phyloP scores from a whole-genome alignment of 2,797 vertebrate genomes.

The Botia almorhae region DNA sequence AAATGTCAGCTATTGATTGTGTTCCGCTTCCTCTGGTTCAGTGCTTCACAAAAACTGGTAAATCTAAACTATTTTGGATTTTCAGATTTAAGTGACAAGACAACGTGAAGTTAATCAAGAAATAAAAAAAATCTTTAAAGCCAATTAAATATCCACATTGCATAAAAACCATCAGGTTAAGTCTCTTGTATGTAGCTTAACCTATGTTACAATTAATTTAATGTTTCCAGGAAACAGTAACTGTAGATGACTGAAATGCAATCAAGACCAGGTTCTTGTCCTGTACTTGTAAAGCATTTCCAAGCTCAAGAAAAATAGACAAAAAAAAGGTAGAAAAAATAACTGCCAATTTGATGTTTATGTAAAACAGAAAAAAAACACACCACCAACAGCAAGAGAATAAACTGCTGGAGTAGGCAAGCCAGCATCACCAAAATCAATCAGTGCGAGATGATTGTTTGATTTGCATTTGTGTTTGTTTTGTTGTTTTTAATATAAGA shows the following conservation, averaged over 20 bases:
- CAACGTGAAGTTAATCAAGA: constrained; percentile 28
- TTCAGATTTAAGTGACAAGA: constrained; percentile 34
- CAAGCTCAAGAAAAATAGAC: constrained; percentile 33
- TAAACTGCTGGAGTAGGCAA: constrained; percentile 57
- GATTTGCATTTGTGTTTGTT: not conserved
- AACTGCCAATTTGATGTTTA: constrained; percentile 60
- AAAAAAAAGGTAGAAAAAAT: constrained; percentile 18
- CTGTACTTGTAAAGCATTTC: constrained; percentile 53
- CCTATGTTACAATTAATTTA: not conserved
- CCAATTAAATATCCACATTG: constrained; percentile 14
- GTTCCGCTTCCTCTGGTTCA: not conserved
- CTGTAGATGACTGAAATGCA: constrained; percentile 63
- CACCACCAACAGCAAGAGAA: constrained; percentile 63
- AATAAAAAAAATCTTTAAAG: constrained; percentile 11
- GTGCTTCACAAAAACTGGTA: constrained; percentile 58
- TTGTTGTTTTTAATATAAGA: constrained; percentile 23
- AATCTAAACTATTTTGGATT: constrained; percentile 54
- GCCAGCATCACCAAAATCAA: constrained; percentile 60
- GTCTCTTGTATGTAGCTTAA: not conserved
- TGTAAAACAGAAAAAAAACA: constrained; percentile 61
- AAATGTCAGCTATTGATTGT: constrained; percentile 21
- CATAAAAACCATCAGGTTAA: not conserved
- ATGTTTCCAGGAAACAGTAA: constrained; percentile 52
- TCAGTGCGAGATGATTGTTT: constrained; percentile 37
- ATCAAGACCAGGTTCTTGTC: constrained; percentile 62